Evolutionary conservation across 2,113 vertebrate genomes (phyloP), one percentile per base, ranked within the genome.

Genomic region (Sitta europaea): DNA sequence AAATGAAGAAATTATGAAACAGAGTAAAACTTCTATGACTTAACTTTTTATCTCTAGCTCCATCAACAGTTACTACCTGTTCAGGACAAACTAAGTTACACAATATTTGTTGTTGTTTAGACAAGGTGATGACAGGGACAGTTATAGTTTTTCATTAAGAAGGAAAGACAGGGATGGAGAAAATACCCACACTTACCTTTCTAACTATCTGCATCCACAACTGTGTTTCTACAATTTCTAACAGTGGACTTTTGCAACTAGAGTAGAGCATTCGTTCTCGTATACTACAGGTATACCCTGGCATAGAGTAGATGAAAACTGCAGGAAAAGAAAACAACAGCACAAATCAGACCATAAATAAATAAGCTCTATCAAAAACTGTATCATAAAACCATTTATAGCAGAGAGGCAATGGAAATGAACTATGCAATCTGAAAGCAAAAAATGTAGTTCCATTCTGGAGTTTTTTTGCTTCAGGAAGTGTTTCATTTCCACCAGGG

Each of bases 241-340:
- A 96, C 68, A 99, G 93, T 35, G 99, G 98, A 73, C 98, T 99
- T 97, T 99, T 99, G 98, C 99, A 99, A 97, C 99, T 99, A 74
- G 99, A 99, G 94, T 99, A 99, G 14, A 99, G 98, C 99, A 99
- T 99, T 95, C 99, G 98, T 96, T 99, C 99, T 94, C 97, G 98
- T 98, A 99, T 99, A 96, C 99, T 99, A 94, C 99, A 99, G 27
- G 97, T 99, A 92, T 99, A 99, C 10, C 99, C 99, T 28, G 99
- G 99, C 99, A 99, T 99, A 59, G 99, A 99, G 97, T 99, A 99
- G 97, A 99, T 99, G 98, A 99, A 99, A 95, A 99, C 99, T 99
- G 97, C 42, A 95, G 94, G 43, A 70, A 62, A 88, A 96, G 95
- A 50, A 42, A 48, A 20, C 47, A 88, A 72, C 36, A 51, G 6